Conservation (phyloP, 2,797 vertebrate genomes). For the Lerista edwardsae region DNA sequence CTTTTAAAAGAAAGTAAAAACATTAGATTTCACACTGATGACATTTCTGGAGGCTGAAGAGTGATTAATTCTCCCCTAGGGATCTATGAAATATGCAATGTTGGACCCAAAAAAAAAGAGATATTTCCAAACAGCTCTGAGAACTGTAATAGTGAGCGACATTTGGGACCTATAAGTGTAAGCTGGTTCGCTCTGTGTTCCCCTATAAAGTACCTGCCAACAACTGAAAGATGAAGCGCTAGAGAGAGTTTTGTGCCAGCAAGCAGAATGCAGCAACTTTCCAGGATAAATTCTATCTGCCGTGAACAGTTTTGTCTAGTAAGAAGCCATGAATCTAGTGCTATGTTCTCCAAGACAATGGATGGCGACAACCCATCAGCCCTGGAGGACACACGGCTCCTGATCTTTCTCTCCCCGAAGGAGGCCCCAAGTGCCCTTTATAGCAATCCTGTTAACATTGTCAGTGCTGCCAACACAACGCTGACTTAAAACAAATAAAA, state of each 20-base stretch:
- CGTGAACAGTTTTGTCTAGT: conserved; percentile 60
- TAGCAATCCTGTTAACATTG: conserved; percentile 35
- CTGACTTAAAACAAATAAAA: background rate
- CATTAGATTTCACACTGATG: conserved; percentile 62
- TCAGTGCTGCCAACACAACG: background rate
- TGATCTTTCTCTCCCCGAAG: conserved; percentile 44
- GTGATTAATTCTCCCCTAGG: conserved; percentile 61
- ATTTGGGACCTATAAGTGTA: conserved; percentile 51
- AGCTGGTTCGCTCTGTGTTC: conserved; percentile 54
- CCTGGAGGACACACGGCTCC: conserved; percentile 42
- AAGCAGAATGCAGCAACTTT: conserved; percentile 64
- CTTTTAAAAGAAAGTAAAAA: conserved; percentile 7
- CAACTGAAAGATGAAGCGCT: conserved; percentile 52
- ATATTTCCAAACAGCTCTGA: conserved; percentile 65
- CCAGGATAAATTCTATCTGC: conserved; percentile 56
- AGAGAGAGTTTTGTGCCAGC: conserved; percentile 59
- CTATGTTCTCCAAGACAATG: conserved; percentile 53
- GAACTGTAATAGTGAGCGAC: conserved; percentile 63
- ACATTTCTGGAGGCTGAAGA: conserved; percentile 51
- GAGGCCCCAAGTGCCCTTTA: conserved; percentile 35
- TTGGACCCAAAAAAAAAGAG: conserved; percentile 55
- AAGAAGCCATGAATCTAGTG: conserved; percentile 59
- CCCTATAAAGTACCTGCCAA: conserved; percentile 64
- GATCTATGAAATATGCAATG: conserved; percentile 56
- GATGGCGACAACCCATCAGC: conserved; percentile 48